A percentile compares a stretch with the other conserved stretches of the same genome.
Conservation (phyloP, 2,797 vertebrate species). For the Notamacropus eugenii region DNA sequence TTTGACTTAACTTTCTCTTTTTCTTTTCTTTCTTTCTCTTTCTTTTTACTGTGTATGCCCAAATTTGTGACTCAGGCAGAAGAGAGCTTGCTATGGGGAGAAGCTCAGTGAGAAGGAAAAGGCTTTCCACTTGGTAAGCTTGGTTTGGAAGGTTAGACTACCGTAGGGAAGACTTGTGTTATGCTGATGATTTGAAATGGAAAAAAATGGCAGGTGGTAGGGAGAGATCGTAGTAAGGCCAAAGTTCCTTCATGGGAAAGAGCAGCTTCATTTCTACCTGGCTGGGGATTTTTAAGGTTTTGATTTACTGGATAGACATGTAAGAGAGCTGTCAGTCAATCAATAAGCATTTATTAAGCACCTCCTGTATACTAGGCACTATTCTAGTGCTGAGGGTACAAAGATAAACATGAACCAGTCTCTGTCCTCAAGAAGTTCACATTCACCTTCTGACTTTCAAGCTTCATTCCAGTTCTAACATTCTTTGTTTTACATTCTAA, state of each 20-base stretch:
- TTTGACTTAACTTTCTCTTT: conserved; percentile 3
- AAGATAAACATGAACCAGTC: background rate
- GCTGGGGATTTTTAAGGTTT: background rate
- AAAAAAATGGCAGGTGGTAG: background rate
- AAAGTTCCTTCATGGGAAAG: background rate
- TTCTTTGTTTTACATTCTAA: background rate
- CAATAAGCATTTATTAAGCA: background rate
- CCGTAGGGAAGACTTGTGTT: background rate
- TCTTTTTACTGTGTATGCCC: background rate
- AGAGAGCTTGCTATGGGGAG: background rate
- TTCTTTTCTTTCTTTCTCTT: background rate
- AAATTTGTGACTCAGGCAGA: background rate
- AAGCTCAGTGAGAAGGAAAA: background rate
- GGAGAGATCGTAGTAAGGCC: background rate
- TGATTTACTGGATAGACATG: background rate
- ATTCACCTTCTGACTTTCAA: background rate
- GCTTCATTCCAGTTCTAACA: background rate
- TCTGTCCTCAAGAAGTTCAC: background rate
- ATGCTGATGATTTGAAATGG: background rate
- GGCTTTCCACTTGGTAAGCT: background rate
- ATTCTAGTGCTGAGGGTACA: background rate
- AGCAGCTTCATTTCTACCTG: background rate
- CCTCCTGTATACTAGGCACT: background rate
- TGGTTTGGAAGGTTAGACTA: background rate
- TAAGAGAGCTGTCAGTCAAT: background rate